Evolutionary conservation across 2,797 vertebrate species (phyloP), one percentile per base, ranked within the genome.

Genomic region (Xenentodon cancila): DNA sequence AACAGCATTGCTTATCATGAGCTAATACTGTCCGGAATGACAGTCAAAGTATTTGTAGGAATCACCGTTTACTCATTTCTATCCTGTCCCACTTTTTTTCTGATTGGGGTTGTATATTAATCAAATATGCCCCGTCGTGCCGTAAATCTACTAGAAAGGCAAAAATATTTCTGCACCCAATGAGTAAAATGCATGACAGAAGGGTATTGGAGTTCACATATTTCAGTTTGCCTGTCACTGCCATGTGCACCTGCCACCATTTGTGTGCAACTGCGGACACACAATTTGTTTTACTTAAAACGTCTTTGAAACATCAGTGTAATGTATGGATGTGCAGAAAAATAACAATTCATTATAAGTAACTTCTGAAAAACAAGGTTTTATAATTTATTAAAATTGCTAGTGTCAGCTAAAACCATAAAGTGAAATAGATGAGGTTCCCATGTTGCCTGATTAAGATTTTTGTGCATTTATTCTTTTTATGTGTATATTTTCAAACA

Each of bases 291-390:
- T 27, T n/a, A 56, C 12, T 27, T 11, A 18, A 37, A 27, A 57
- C 27, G 37, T 37, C 9, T 64, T 45, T 48, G 11, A 47, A 49
- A 70, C 75, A 50, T 9, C 22, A 17, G 52, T 61, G 40, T 59
- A 50, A 37, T 30, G 1, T 7, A 50, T 37, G 52, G 15, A 15
- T 30, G 18, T 12, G 16, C 9, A 19, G 7, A 57, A 51, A 61
- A 50, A 32, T 8, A 5, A 27, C 50, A 63, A 62, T 43, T 25
- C 19, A 57, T 48, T 6, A n/a, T 20, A 47, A 12, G n/a, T 11
- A 20, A 18, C 3, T 25, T 25, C 7, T 4, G 45, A 21, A 13
- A 47, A 20, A 47, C 8, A 9, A 9, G 44, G n/a, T 45, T 45
- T 19, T 12, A 19, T 47, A 12, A 21, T 20, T 20, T 47, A 13